Conservation (phyloP, 2,888 invertebrate species). For the Acrobeloides nanus region DNA sequence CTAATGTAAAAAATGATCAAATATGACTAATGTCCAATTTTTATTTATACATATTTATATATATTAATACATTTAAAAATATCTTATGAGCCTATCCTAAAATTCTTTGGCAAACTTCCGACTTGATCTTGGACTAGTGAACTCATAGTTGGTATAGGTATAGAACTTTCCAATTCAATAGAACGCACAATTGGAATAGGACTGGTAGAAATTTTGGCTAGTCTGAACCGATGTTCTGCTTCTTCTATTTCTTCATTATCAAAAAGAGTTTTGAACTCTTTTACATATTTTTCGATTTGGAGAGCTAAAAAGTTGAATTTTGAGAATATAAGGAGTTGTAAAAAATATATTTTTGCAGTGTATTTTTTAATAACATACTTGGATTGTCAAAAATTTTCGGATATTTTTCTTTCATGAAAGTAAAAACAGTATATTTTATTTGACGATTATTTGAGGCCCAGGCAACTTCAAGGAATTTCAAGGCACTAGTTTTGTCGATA, state of each 20-base stretch:
- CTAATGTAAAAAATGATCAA: too few species aligned
- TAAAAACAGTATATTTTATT: slow-evolving; percentile 23
- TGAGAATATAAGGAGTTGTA: slow-evolving; percentile 5
- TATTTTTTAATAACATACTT: slow-evolving; percentile 9
- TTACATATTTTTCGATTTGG: slow-evolving; percentile 21
- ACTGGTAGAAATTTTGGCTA: slow-evolving; percentile 26
- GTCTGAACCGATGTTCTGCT: slow-evolving; percentile 25
- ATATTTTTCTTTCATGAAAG: slow-evolving; percentile 7
- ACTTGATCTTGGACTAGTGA: too few species aligned
- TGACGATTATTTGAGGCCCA: slow-evolving; percentile 22
- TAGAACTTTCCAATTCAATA: too few species aligned
- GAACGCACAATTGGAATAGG: too few species aligned
- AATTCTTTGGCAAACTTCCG: too few species aligned
- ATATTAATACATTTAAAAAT: too few species aligned
- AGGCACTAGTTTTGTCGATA: slow-evolving; percentile 13
- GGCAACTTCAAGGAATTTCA: slow-evolving; percentile 19
- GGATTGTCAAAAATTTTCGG: slow-evolving; percentile 1
- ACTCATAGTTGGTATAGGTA: too few species aligned
- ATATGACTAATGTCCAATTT: too few species aligned
- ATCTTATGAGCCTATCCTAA: too few species aligned
- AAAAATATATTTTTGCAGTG: not conserved
- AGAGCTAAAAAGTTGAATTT: not conserved
- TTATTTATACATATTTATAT: too few species aligned
- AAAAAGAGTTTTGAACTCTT: slow-evolving; percentile 24
- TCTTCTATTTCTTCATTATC: slow-evolving; percentile 25